Percentiles rank a stretch among this genome's conserved stretches.
These are phyloP conservation scores for Thelaira solivaga DNA, from an alignment of 2,888 invertebrate genomes.

Conservation along the genomic window DNA sequence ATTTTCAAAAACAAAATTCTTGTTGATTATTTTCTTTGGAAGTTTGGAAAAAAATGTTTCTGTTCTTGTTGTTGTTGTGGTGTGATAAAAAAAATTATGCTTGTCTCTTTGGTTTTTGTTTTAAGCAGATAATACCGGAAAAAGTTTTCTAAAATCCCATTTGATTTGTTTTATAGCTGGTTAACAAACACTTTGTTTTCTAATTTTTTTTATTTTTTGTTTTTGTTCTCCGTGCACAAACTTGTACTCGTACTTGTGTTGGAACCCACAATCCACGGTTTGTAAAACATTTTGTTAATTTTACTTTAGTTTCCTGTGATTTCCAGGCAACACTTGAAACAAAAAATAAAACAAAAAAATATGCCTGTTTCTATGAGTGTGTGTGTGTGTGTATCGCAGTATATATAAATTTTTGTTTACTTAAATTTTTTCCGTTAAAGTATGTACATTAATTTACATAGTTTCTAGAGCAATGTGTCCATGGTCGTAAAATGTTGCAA, in stretches of 20 bases:
- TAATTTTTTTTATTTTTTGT: not conserved
- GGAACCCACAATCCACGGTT: constrained; percentile 63
- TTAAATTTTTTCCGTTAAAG: constrained; percentile 33
- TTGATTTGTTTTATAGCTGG: constrained; percentile 57
- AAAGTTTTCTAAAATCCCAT: constrained; percentile 54
- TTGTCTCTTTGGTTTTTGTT: too few species aligned
- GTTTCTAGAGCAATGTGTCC: constrained; percentile 63
- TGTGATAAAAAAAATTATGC: too few species aligned
- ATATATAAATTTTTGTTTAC: constrained; percentile 32
- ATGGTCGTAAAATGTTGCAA: constrained; percentile 62
- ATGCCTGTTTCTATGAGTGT: not conserved
- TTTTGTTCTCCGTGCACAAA: too few species aligned
- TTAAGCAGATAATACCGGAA: constrained; percentile 39
- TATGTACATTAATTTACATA: constrained; percentile 62
- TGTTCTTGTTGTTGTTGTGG: too few species aligned
- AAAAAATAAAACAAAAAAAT: not conserved
- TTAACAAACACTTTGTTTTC: constrained; percentile 7
- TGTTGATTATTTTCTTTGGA: constrained; percentile 5
- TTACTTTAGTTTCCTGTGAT: constrained; percentile 60
- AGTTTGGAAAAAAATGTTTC: too few species aligned
- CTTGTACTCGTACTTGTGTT: constrained; percentile 16
- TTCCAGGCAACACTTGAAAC: constrained; percentile 22
- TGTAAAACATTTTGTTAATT: constrained; percentile 63
- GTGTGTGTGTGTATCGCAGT: not conserved
- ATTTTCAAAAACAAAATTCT: too few species aligned